Evolutionary conservation across 1,140 invertebrate genomes (phyloP).

Genomic region (Pogonognathellus flavescens): DNA sequence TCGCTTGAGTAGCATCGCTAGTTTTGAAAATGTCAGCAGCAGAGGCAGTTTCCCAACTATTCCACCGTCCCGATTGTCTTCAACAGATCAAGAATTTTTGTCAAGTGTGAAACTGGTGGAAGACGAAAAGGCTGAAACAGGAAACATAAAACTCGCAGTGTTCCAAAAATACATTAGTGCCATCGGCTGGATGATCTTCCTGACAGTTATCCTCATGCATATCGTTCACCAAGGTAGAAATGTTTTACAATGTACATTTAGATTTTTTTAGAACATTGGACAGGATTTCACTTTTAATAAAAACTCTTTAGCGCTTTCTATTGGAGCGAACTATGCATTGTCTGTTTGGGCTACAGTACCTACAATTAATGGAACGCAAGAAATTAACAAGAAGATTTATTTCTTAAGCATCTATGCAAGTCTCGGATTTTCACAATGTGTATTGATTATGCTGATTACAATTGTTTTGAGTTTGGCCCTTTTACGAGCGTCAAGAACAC

Average conservation of each 20-base stretch:
- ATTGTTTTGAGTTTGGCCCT: constrained; percentile 68
- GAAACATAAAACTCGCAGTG: constrained; percentile 88
- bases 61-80: neutral
- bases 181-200: constrained; percentile 81
- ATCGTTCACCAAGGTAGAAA: constrained; percentile 68
- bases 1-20: too few relatives aligned
- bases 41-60: neutral
- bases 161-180: constrained; percentile 91
- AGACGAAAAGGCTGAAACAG: constrained; percentile 89
- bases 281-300: too few relatives aligned
- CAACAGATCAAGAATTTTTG: neutral
- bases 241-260: too few relatives aligned
- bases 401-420: constrained; percentile 91
- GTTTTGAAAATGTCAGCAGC: too few relatives aligned
- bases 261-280: too few relatives aligned
- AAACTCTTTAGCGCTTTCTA: constrained; percentile 71
- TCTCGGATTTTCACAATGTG: constrained; percentile 89
- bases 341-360: constrained; percentile 85
- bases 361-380: constrained; percentile 74
- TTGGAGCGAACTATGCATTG: constrained; percentile 94
- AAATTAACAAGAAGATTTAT: constrained; percentile 75
- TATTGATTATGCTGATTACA: constrained; percentile 45
- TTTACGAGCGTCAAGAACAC: constrained; percentile 76
- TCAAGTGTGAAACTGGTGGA: constrained; percentile 77
- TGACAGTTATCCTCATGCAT: constrained; percentile 82